Evolutionary conservation across 2,113 vertebrate species (phyloP), one percentile per base, ranked within the genome.

Genomic region (Coregonus clupeaformis): DNA sequence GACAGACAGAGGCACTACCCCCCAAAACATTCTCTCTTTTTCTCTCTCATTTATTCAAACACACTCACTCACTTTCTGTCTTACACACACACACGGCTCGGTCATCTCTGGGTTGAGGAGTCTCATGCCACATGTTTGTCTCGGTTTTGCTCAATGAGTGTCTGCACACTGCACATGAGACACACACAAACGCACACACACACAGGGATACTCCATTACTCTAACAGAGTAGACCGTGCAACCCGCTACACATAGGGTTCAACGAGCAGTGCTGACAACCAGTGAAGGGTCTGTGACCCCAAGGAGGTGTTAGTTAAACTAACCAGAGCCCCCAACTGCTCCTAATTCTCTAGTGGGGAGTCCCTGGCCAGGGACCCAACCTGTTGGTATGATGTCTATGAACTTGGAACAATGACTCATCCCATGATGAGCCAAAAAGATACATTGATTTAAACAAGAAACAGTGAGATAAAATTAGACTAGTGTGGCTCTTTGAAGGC

Each of bases 281-380:
- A 63, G 24, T 29, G 25, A 42, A 47, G 69, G 62, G 52, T 57
- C 25, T 81, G 55, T 86, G 82, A 85, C 83, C 81, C 82, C 85
- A 82, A 80, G 29, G 62, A 45, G 74, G 76, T 79, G 84, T 79
- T 73, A 68, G 73, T 60, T 83, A 82, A 29, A 30, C 69, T 84
- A 68, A 62, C 64, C 78, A 80, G 90, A 74, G 14, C 22, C 20
- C 0, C 62, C 1, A 29, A 29, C 63, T 5, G 27, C 5, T 30
- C 11, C 65, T 16, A 20, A 6, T 24, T 1, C n/a, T 42, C 72
- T 72, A 67, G 29, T 16, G 25, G 3, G 20, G 11, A 55, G 22
- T 52, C 49, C 0, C 16, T 14, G 1, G 16, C 16, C 75, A 59
- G 72, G 4, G 72, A 45, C 47, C 5, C 30, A 25, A 75, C 70